These are phyloP conservation scores for Athalia rosae DNA, from an alignment of 2,888 invertebrate species.

Conservation along the genomic window DNA sequence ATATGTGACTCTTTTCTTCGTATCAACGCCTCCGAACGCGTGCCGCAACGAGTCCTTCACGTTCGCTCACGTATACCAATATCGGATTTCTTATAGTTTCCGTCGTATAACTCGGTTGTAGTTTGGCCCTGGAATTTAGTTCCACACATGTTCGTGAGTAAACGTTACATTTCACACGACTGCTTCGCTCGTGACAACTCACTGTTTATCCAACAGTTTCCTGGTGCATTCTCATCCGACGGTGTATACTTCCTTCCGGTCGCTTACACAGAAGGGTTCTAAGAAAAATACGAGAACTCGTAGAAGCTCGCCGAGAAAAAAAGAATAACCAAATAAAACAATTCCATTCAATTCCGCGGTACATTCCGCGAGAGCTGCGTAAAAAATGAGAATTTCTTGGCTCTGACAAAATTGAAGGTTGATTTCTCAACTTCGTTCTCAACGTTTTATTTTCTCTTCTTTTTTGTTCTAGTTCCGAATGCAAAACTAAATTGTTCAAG, in stretches of 20 bases:
- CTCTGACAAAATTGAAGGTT: too few relatives aligned
- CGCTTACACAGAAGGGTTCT: neutral
- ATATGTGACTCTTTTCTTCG: constrained; percentile 8
- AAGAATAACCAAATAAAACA: neutral
- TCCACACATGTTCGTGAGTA: neutral
- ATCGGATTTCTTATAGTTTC: constrained; percentile 6
- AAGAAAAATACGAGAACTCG: too few relatives aligned
- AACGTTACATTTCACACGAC: neutral
- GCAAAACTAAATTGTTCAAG: too few relatives aligned
- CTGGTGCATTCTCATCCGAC: constrained; percentile 15
- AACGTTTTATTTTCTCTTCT: too few relatives aligned
- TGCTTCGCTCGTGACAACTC: constrained; percentile 18
- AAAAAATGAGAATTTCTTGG: too few relatives aligned
- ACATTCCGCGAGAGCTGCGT: too few relatives aligned
- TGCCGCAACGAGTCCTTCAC: constrained; percentile 24
- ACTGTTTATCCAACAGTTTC: neutral
- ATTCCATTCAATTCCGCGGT: too few relatives aligned
- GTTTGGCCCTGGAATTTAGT: neutral
- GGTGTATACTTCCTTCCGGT: neutral
- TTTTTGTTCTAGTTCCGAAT: too few relatives aligned
- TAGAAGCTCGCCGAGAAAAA: neutral
- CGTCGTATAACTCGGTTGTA: neutral
- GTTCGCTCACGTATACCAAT: constrained; percentile 14
- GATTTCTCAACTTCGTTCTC: too few relatives aligned
- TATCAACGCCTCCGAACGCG: constrained; percentile 13